Conservation (phyloP, 2,797 vertebrate genomes). For the Knipowitschia caucasica region DNA sequence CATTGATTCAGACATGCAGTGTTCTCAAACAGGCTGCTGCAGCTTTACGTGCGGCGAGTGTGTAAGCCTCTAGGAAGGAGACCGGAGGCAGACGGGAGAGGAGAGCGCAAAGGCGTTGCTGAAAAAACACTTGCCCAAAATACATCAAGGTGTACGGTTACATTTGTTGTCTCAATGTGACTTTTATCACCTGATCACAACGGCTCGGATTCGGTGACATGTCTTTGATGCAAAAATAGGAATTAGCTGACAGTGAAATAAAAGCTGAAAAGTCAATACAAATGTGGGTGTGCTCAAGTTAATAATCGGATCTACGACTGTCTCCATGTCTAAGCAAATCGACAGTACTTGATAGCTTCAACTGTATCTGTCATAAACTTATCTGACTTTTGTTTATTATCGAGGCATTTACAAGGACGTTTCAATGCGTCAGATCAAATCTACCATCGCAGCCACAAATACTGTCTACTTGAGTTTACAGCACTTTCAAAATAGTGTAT, state of each 20-base stretch:
- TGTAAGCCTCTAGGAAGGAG: background rate
- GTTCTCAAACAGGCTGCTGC: slow-evolving; percentile 7
- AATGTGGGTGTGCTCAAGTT: slow-evolving; percentile 28
- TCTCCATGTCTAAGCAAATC: too few species aligned
- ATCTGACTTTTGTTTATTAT: background rate
- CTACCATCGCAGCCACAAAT: background rate
- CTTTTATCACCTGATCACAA: slow-evolving; percentile 55
- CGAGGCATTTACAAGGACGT: background rate
- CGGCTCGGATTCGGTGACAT: slow-evolving; percentile 34
- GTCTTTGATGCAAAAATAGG: slow-evolving; percentile 48
- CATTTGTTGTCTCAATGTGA: slow-evolving; percentile 62
- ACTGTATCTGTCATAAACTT: background rate
- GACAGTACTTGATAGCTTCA: too few species aligned
- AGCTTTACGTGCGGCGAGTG: background rate
- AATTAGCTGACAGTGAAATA: slow-evolving; percentile 41
- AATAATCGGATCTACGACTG: too few species aligned
- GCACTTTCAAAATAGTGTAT: background rate
- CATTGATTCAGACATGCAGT: background rate
- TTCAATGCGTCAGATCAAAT: slow-evolving; percentile 2
- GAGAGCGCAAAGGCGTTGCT: slow-evolving; percentile 37
- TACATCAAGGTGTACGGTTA: slow-evolving; percentile 53
- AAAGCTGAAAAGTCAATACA: slow-evolving; percentile 40
- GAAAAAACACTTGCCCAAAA: slow-evolving; percentile 38
- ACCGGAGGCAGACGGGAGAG: slow-evolving; percentile 21
- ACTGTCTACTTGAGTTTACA: background rate